Evolutionary conservation across 1,140 invertebrate species (phyloP), one percentile per base, ranked within the genome.

Genomic region (Caenorhabditis tropicalis): DNA sequence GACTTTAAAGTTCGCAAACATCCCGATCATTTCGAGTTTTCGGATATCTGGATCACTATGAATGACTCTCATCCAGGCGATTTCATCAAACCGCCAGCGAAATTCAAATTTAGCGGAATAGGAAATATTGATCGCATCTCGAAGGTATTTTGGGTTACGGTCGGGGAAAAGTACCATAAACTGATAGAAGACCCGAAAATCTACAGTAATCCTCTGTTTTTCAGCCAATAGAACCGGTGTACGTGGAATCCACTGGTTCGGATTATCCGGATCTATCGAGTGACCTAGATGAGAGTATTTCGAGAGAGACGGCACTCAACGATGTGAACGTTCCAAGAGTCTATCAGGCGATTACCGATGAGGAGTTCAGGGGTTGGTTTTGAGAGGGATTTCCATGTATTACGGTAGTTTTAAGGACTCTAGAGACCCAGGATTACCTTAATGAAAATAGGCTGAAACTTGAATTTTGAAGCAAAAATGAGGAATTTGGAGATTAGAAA

Each of bases 1-100:
- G 43, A 36, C 19, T 74, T 39, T 36, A 31, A 9, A 33, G 12
- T 43, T 21, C 29, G 19, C n/a, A 12, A 6, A 3, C 6, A 27
- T 2, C 65, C 15, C 19, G 7, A 46, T 43, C 3, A 39, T 74
- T 74, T 24, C 36, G 7, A 0, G 0, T 74, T 24, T n/a, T 5
- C 6, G 10, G 29, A 43, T 24, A 24, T 74, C 19, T 74, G 65
- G 65, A n/a, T 74, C 19, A 21, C 19, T 27, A 1, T 74, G 16
- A 74, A 74, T n/a, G 65, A 74, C 24, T 74, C 36, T 27, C 65
- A 74, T 43, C 27, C n/a, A 3, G 65, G 65, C 10, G 65, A 74
- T 12, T 0, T 21, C 6, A 43, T 43, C 2, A 74, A 74, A 46
- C 65, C 65, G 36, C 36, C n/a, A 3, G 15, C 36, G n/a, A 39